Evolutionary conservation across 1,140 invertebrate species (phyloP), one percentile per base, ranked within the genome.

Genomic region (Parapsyche elsis): DNA sequence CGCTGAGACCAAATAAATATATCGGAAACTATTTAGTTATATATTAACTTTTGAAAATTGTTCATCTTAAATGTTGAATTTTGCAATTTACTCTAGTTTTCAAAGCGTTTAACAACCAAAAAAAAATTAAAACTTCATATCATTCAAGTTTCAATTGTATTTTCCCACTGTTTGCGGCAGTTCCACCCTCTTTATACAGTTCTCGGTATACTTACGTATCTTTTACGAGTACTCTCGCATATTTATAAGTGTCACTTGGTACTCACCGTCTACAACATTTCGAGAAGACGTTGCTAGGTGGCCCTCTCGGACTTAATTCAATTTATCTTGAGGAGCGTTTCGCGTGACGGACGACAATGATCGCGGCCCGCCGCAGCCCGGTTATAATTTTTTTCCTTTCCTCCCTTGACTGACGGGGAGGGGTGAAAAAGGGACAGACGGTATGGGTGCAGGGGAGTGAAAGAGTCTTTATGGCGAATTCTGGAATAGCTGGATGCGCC

Each of bases 401-500:
- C 23, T 71, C 24, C 24, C 24, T 38, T 38, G 12, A 16, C 21
- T 67, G 21, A 21, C 19, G 61, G 38, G 14, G 38, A 38, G 26
- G 38, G 67, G 19, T 38, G 19, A 16, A 67, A 67, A 26, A 67
- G 61, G 26, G 10, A 45, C 19, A 67, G n/a, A 71, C 24, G 16
- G 57, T 16, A 16, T 61, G 16, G 64, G 64, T 23, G 19, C 64
- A 24, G 64, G 2, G 21, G 64, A 26, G 14, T 19, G 12, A 53
- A 12, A 30, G 10, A 73, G 30, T 49, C 44, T 73, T 46, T 73
- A 46, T 45, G 71, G 71, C 71, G 44, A 49, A 73, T 73, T 49
- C 45, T 38, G 71, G 16, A 71, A 71, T 38, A 71, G 26, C 16
- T 59, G 73, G 73, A 57, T 57, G 46, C 53, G 46, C 53, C 73